phyloP scores from a whole-genome alignment of 1,140 invertebrate genomes.

The Achatina immaculata region DNA sequence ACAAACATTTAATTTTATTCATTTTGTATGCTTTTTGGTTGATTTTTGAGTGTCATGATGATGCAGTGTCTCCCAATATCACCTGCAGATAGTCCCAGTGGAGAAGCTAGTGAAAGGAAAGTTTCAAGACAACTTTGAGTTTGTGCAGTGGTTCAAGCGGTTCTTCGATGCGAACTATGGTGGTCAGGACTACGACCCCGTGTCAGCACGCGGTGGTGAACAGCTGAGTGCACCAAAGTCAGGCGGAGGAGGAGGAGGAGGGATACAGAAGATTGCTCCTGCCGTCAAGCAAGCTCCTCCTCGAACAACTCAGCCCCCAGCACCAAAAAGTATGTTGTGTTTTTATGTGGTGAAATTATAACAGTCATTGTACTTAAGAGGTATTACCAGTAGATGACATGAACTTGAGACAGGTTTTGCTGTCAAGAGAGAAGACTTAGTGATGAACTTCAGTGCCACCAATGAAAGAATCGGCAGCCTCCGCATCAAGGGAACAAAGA shows the following conservation, averaged over 20 bases:
- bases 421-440: too few species aligned
- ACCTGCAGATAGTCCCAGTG: slow-evolving; percentile 90
- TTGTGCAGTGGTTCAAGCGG: slow-evolving; percentile 99
- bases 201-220: slow-evolving; percentile 85
- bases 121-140: slow-evolving; percentile 99
- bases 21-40: too few species aligned
- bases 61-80: neutral
- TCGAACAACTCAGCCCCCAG: neutral
- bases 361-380: too few species aligned
- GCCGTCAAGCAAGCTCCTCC: slow-evolving; percentile 22
- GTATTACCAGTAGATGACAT: too few species aligned
- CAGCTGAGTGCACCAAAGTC: slow-evolving; percentile 74
- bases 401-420: too few species aligned
- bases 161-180: slow-evolving; percentile 99
- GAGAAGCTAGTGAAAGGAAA: slow-evolving; percentile 97
- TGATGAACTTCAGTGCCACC: too few species aligned
- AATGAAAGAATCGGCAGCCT: too few species aligned
- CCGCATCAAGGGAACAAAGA: too few species aligned
- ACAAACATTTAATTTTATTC: too few species aligned
- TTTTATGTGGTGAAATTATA: too few species aligned
- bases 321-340: slow-evolving; percentile 14
- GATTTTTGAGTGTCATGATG: too few species aligned
- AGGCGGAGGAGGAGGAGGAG: too few species aligned
- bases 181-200: slow-evolving; percentile 87
- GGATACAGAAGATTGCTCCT: slow-evolving; percentile 68